Base-by-base conservation (phyloP, 1,140 invertebrate species). In the Drosophila nannoptera region DNA sequence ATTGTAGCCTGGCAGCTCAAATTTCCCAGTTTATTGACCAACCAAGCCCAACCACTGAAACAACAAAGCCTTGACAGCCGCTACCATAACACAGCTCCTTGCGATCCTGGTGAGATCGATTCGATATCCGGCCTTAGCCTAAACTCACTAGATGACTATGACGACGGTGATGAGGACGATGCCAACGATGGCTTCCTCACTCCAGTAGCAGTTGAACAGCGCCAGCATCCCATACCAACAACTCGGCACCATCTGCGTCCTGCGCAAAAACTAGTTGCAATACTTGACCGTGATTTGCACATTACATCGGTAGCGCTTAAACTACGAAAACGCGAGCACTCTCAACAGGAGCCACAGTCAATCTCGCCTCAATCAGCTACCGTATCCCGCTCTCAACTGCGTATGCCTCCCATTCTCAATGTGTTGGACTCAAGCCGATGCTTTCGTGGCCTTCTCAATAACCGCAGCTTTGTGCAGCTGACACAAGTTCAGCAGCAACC, bases 341-440 rank as follows among this genome's bases (percentile, higher is more conserved):
- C 72, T 16, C 60, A 77, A 12, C 75, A 75, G 16, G 38, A 73
- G 16, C 50, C 42, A 43, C 29, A 52, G 35, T 8, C 64, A 12
- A 60, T 61, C 11, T 61, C 72, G 5, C 72, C 64, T 1, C 78
- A 86, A 31, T 73, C 77, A 48, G 83, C 72, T 4, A 60, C 66
- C n/a, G 60, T 48, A 2, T 14, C 56, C 1, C 67, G 50, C 11
- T 59, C 69, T 0, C 77, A 75, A 6, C 40, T 84, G 9, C 67
- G 77, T 11, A 89, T 89, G 88, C 88, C 88, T 11, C 88, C 88
- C 12, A 89, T 89, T 42, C 58, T 89, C 0, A 89, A 89, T 46
- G 82, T 89, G 4, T 38, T 89, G 16, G 87, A 89, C 33, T 76
- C 78, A 4, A 88, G 78, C 46, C 69, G 77, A 5, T 71, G 77